Evolutionary conservation across 2,113 vertebrate species (phyloP), one percentile per base, ranked within the genome.

Genomic region (Elephantulus edwardii): DNA sequence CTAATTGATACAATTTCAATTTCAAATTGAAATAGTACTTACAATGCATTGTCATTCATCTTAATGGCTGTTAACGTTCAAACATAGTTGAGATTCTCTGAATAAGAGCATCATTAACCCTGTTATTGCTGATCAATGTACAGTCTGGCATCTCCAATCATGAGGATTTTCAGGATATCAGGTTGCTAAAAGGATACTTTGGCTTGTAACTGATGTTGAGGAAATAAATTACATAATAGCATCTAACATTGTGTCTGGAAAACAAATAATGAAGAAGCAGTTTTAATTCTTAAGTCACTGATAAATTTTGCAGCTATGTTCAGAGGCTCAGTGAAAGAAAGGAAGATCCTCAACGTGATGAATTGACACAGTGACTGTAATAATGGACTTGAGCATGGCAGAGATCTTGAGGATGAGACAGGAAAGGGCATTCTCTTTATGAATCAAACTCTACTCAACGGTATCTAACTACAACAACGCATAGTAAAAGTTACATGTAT

Each of bases 1-100:
- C 95, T 95, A 95, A 95, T 96, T 95, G 93, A 95, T 90, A 92
- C 54, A 33, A 95, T 95, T 96, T 96, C 92, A 93, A 94, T 95
- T 95, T 95, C 89, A 95, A 95, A 95, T 96, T 26, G 87, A 90
- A 96, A 95, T 91, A 68, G 89, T 86, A 62, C 95, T 93, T 93
- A 85, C 42, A 82, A 93, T 91, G 92, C 92, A 14, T 79, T 95
- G 92, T 91, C 94, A 94, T 95, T 96, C 93, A 93, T 92, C 82
- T 85, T 95, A 92, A 94, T 91, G 93, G 93, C 93, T 89, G 89
- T 83, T 95, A 94, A 93, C 92, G 93, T 77, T 60, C 86, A 90
- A 66, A 79, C 76, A 60, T 95, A 94, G 95, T 92, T 93, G 92
- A 80, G 70, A 89, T 82, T 87, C 91, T 86, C 78, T 81, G 93